Evolutionary conservation across 2,113 vertebrate species (phyloP).

Genomic region (Hydrochoerus hydrochaeris): DNA sequence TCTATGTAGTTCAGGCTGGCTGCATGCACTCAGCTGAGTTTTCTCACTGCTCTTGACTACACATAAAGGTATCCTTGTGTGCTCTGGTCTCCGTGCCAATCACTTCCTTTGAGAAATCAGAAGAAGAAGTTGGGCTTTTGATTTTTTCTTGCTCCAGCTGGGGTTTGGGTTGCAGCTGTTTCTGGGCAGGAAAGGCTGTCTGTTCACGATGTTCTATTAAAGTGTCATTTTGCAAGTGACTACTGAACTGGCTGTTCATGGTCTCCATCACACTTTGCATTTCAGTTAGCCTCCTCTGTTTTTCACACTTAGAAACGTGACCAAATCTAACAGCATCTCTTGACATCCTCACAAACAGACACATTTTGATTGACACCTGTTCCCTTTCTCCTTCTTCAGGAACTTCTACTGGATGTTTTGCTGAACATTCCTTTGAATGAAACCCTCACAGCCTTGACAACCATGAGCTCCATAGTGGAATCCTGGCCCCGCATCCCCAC

Average conservation of each 20-base stretch:
- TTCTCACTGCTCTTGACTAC: slow-evolving; percentile 90
- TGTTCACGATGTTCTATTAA: slow-evolving; percentile 85
- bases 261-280: slow-evolving; percentile 99
- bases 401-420: no score
- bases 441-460: no score
- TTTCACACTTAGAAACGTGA: slow-evolving; percentile 98
- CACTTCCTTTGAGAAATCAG: slow-evolving; percentile 95
- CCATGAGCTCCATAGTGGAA: no score
- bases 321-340: slow-evolving; percentile 88
- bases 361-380: no score
- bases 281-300: slow-evolving; percentile 98
- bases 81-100: slow-evolving; percentile 87
- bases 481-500: no score
- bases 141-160: slow-evolving; percentile 84
- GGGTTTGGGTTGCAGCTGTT: slow-evolving; percentile 84
- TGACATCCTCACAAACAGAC: no score
- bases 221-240: slow-evolving; percentile 85
- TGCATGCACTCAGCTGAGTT: slow-evolving; percentile 80
- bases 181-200: slow-evolving; percentile 79
- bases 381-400: no score
- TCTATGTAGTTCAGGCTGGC: no score
- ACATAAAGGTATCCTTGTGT: slow-evolving; percentile 90
- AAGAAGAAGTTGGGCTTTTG: slow-evolving; percentile 81
- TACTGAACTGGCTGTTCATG: slow-evolving; percentile 91
- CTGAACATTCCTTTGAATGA: no score